Base-by-base conservation (phyloP, 2,113 vertebrate genomes). In the Polypterus senegalus region DNA sequence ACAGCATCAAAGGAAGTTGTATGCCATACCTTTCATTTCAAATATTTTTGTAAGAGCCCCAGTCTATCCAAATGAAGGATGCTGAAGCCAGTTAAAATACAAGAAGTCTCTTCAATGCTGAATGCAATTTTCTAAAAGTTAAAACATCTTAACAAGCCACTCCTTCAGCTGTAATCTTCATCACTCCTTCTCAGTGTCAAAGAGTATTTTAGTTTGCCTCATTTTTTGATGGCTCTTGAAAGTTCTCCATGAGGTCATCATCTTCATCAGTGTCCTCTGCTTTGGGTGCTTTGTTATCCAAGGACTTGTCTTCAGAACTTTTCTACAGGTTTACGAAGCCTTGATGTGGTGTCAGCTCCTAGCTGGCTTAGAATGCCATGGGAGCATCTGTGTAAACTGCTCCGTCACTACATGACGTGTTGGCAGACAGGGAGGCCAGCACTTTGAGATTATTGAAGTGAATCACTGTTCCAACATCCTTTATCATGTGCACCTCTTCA, bases 401-500 rank as follows among this genome's bases (percentile, higher is more conserved):
- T 98, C 97, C 79, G 88, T 93, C 80, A 98, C 94, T 48, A 91
- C 93, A 63, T 98, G 94, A 75, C 63, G 96, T 98, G 76, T 98
- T 98, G 75, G 96, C 94, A 49, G 94, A 97, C 61, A 98, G 86
- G 67, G 96, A 98, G 47, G 94, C 96, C 67, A 98, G 94, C 72
- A 98, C 96, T 86, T 98, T 98, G 72, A 94, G 96, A 72, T 98
- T 98, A 81, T 98, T 98, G 87, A 97, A 98, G 81, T 98, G 94
- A 84, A 98, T 97, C 81, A 98, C 96, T 5, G 92, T 96, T 49
- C 96, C 96, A 57, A 98, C 96, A 43, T 98, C 94, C 84, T 96
- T 98, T 68, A 98, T 98, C 95, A 98, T 98, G 76, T 98, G 98
- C 77, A 98, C 96, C 95, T 98, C 96, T 80, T 99, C 96, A 67